These are phyloP conservation scores for Oscheius onirici DNA, from an alignment of 2,888 invertebrate species.

Conservation along the genomic window DNA sequence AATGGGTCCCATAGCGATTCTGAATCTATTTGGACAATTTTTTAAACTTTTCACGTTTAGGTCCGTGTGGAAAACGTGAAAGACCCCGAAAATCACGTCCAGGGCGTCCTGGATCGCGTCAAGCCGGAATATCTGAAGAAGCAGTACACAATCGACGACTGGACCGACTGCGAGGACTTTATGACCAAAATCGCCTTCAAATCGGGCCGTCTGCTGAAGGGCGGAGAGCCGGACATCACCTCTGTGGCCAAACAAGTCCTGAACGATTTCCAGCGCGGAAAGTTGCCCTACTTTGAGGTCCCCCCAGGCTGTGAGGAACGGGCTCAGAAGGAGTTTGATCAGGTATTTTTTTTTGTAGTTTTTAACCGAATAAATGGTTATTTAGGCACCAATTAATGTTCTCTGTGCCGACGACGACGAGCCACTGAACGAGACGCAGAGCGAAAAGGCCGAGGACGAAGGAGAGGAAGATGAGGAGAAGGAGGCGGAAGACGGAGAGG, in stretches of 20 bases:
- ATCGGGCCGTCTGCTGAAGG: constrained; percentile 89
- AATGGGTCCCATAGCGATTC: neutral
- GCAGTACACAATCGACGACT: constrained; percentile 84
- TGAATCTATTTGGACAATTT: neutral
- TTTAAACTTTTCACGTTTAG: constrained; percentile 59
- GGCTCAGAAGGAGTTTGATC: constrained; percentile 49
- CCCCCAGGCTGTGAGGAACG: constrained; percentile 67
- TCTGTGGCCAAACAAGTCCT: constrained; percentile 91
- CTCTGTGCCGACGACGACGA: constrained; percentile 64
- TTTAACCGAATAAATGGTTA: neutral
- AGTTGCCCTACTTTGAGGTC: constrained; percentile 79
- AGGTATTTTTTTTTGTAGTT: constrained; percentile 27
- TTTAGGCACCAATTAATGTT: constrained; percentile 64
- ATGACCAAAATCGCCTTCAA: constrained; percentile 87
- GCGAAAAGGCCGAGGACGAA: constrained; percentile 36
- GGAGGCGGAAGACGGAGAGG: constrained; percentile 30
- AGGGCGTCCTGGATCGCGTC: constrained; percentile 83
- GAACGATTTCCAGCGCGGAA: constrained; percentile 97
- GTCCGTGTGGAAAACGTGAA: constrained; percentile 91
- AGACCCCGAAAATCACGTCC: constrained; percentile 92
- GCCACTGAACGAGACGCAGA: constrained; percentile 41
- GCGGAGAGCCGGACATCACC: constrained; percentile 92
- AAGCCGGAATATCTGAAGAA: constrained; percentile 87
- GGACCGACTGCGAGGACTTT: constrained; percentile 86
- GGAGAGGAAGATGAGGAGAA: constrained; percentile 36